Evolutionary conservation across 2,113 vertebrate genomes (phyloP).

Genomic region (Zapus hudsonius): DNA sequence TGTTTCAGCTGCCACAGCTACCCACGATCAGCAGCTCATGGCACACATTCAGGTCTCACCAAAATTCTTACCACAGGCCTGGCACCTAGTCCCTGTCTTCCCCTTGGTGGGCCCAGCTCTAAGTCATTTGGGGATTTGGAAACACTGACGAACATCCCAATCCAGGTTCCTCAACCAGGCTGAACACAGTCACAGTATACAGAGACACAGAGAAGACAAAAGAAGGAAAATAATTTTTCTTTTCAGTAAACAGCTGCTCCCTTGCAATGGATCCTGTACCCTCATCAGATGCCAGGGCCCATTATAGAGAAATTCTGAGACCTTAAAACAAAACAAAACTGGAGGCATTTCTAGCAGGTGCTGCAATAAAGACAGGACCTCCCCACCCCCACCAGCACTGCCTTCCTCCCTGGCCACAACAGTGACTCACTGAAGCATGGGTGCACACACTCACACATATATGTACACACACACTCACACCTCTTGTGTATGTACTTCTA

Average conservation of each 20-base stretch:
- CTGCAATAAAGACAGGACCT: neutral
- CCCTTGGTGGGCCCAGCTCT: neutral
- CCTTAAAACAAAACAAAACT: neutral
- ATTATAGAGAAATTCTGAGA: neutral
- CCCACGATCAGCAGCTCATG: neutral
- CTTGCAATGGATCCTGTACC: neutral
- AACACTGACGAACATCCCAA: neutral
- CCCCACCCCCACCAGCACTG: neutral
- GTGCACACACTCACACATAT: fast-evolving
- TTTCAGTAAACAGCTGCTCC: neutral
- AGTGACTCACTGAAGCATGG: neutral
- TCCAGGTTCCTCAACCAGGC: neutral
- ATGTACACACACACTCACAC: neutral
- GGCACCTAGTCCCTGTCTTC: neutral
- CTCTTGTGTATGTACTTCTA: no score
- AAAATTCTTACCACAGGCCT: neutral
- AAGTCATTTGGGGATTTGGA: neutral
- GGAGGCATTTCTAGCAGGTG: no score
- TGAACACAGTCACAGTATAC: neutral
- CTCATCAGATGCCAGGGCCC: neutral
- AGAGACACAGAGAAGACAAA: neutral
- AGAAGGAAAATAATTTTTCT: neutral
- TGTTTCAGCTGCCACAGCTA: neutral
- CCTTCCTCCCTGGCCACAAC: neutral
- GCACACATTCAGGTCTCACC: neutral